Conservation (phyloP, 2,888 invertebrate genomes). For the Lycia hirtaria region DNA sequence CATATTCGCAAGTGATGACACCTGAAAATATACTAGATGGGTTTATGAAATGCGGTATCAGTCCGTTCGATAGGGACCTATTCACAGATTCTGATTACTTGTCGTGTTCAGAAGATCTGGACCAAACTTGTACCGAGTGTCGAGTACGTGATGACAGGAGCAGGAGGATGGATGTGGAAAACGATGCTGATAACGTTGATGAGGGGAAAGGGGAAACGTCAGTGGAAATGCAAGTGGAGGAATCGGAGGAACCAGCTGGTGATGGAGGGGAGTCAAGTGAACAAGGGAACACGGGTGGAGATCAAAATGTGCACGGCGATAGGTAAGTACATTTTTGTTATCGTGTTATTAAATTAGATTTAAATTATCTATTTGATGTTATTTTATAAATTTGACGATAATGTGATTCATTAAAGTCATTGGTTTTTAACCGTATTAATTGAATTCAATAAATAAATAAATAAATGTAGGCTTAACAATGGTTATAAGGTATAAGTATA, state of each 20-base stretch:
- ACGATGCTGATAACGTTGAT: background rate
- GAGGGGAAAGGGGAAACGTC: background rate
- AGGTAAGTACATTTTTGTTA: background rate
- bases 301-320: background rate
- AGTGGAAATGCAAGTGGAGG: background rate
- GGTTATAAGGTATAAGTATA: too few relatives aligned
- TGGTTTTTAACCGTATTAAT: too few relatives aligned
- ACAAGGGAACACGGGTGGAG: background rate
- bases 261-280: background rate
- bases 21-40: constrained; percentile 9
- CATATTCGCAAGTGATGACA: constrained; percentile 8
- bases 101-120: background rate
- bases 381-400: too few relatives aligned
- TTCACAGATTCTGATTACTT: constrained; percentile 11
- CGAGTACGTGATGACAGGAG: constrained; percentile 1
- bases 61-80: constrained; percentile 25
- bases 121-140: constrained; percentile 14
- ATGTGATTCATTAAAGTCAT: too few relatives aligned
- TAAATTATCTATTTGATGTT: too few relatives aligned
- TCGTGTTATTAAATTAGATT: too few relatives aligned
- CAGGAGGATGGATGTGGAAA: background rate
- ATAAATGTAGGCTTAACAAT: too few relatives aligned
- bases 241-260: background rate
- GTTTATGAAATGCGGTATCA: constrained; percentile 19
- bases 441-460: too few relatives aligned